These are phyloP conservation scores for Xestia sexstrigata DNA, from an alignment of 2,888 invertebrate genomes.

Conservation along the genomic window DNA sequence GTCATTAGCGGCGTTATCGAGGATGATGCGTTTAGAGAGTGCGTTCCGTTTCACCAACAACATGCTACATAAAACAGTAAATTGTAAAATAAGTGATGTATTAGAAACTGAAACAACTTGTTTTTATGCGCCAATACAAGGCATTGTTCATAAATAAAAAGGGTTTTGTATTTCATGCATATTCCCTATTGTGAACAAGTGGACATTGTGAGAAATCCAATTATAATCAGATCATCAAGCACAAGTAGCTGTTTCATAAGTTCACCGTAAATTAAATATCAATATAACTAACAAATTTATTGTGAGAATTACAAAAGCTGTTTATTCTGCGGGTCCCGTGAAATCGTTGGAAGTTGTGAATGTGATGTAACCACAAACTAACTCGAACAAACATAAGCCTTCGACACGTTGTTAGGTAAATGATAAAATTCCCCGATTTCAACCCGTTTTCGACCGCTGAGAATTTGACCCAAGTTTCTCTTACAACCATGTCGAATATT, in stretches of 20 bases:
- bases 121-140: too few relatives aligned
- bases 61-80: too few relatives aligned
- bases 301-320: slow-evolving; percentile 53
- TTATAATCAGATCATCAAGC: slow-evolving; percentile 15
- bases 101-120: too few relatives aligned
- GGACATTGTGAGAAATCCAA: slow-evolving; percentile 15
- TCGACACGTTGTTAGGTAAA: slow-evolving; percentile 43
- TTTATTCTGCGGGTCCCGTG: slow-evolving; percentile 47
- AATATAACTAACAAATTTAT: slow-evolving; percentile 52
- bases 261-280: slow-evolving; percentile 45
- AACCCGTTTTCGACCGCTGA: slow-evolving; percentile 27
- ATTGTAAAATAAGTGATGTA: too few relatives aligned
- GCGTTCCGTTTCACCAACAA: too few relatives aligned
- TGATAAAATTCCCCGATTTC: slow-evolving; percentile 48
- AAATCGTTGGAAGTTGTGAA: slow-evolving; percentile 46
- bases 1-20: too few relatives aligned
- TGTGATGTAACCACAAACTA: slow-evolving; percentile 49
- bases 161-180: too few relatives aligned
- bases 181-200: slow-evolving; percentile 1
- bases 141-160: too few relatives aligned
- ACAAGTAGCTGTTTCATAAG: slow-evolving; percentile 31
- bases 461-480: slow-evolving; percentile 13
- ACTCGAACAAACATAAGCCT: slow-evolving; percentile 51
- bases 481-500: slow-evolving; percentile 33
- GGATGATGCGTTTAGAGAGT: too few relatives aligned